Evolutionary conservation across 2,113 vertebrate genomes (phyloP), one percentile per base, ranked within the genome.

Genomic region (Acrocephalus arundinaceus): DNA sequence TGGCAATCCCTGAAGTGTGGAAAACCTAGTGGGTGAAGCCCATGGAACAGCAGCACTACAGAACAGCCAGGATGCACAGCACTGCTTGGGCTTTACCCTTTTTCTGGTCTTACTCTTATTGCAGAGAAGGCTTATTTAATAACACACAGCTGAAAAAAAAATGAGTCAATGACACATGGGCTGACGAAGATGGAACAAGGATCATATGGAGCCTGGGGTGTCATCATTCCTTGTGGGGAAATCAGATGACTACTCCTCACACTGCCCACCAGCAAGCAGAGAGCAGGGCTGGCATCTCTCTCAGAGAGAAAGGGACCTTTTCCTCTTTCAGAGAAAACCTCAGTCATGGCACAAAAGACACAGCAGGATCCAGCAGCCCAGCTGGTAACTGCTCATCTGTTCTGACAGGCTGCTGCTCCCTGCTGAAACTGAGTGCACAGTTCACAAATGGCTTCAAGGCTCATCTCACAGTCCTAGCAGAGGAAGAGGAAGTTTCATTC

Each of bases 151-250:
- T 63, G 58, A 92, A 72, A 89, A 88, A 84, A 83, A 79, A 81
- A 51, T 77, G 93, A 97, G 62, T 95, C 96, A 94, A 37, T 59
- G 48, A 67, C 94, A 93, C 51, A 79, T 20, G 78, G 85, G 61
- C 59, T 71, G 95, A 89, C 1, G 0, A 67, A 87, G 84, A 61
- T 15, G 81, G 84, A 95, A 90, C 46, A 52, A 90, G 46, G 54
- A 57, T 94, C 94, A 92, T 77, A 61, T 73, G 95, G 66, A 58
- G 18, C 7, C 2, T 15, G 6, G 18, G 39, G 49, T 81, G 74
- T 85, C 84, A 58, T 37, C 70, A 73, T 35, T 46, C 24, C 28
- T 28, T 6, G 2, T 51, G 45, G 54, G 54, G 61, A 89, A 94
- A 94, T 90, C 65, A 61, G 57, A 74, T 95, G 77, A 92, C 62